Evolutionary conservation across 2,888 invertebrate species (phyloP).

Genomic region (Mythimna loreyi): DNA sequence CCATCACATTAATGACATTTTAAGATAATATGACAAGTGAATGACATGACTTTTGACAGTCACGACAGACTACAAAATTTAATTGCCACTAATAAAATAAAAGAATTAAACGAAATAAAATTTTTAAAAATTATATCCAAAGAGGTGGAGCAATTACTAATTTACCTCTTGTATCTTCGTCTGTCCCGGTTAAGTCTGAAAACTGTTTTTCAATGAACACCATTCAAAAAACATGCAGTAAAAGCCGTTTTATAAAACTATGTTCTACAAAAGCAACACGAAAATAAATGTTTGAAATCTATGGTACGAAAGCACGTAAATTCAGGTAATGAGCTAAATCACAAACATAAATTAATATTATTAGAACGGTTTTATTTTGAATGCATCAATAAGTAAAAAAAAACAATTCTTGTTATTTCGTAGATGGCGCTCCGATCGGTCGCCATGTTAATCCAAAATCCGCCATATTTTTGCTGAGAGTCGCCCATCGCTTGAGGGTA

Average conservation of each 20-base stretch:
- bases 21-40: neutral
- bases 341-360: neutral
- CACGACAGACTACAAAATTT: neutral
- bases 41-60: neutral
- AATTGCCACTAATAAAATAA: conserved; percentile 12
- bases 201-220: neutral
- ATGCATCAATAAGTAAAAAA: conserved; percentile 56
- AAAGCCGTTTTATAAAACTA: neutral
- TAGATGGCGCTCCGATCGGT: conserved; percentile 79
- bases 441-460: conserved; percentile 86
- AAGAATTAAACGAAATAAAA: neutral
- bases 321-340: too few relatives aligned
- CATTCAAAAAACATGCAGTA: too few relatives aligned
- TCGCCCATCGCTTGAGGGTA: conserved; percentile 86
- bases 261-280: neutral
- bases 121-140: neutral
- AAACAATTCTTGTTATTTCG: conserved; percentile 50
- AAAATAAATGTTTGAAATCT: neutral
- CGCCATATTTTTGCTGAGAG: conserved; percentile 89
- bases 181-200: neutral
- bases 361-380: conserved; percentile 28
- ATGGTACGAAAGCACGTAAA: too few relatives aligned
- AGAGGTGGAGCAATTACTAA: neutral
- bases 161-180: neutral
- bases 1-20: conserved; percentile 14